phyloP scores from a whole-genome alignment of 2,113 vertebrate genomes.

The Pantherophis guttatus region DNA sequence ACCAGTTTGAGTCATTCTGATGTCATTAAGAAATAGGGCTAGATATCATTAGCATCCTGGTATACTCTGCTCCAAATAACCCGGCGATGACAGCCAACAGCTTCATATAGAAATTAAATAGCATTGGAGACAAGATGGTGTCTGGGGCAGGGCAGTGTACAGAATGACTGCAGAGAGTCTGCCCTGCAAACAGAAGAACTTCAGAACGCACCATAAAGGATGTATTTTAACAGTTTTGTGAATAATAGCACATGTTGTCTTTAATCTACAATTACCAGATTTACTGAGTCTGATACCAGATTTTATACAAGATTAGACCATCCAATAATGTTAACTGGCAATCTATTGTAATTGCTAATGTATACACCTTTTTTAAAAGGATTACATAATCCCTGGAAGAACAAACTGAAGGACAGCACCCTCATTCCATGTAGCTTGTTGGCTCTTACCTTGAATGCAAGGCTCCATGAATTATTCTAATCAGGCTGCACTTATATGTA shows the following conservation, averaged over 20 bases:
- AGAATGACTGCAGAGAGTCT: not conserved
- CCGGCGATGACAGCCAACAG: not conserved
- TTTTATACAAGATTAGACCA: not conserved
- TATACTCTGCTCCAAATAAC: not conserved
- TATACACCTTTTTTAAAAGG: not conserved
- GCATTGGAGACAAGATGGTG: not conserved
- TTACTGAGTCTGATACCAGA: not conserved
- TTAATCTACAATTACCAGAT: not conserved
- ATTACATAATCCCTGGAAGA: not conserved
- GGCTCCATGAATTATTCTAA: not conserved
- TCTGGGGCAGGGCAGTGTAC: not conserved
- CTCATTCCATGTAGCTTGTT: not conserved
- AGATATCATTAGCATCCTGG: not conserved
- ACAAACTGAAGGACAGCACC: not conserved
- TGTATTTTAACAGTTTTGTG: not conserved
- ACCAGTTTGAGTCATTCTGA: not conserved
- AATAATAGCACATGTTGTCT: not conserved
- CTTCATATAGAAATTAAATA: not conserved
- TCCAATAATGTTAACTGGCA: not conserved
- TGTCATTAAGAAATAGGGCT: not conserved
- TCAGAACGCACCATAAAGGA: not conserved
- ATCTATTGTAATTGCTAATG: not conserved
- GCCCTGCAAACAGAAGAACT: not conserved
- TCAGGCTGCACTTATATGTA: not conserved
- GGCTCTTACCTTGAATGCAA: not conserved